Percentiles rank a stretch among this genome's conserved stretches.
Conservation (phyloP, 2,113 vertebrate species). For the Gallinago undulata region DNA sequence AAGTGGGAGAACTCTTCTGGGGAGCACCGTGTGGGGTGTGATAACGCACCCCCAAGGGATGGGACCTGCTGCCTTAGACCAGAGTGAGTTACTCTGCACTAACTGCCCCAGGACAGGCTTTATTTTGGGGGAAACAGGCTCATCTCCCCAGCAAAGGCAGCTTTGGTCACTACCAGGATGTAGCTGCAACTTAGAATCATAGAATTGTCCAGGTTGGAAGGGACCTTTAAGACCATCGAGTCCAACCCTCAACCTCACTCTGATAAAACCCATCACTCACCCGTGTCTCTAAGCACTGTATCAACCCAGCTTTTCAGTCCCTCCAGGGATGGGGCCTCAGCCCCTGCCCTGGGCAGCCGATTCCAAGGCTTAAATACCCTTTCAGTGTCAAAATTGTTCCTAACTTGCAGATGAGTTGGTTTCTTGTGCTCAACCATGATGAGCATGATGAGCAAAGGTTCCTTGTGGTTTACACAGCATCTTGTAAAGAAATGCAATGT, state of each 20-base stretch:
- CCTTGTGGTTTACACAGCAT: not conserved
- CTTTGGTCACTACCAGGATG: not conserved
- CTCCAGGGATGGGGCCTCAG: too few species aligned
- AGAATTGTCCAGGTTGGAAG: too few species aligned
- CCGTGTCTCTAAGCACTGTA: too few species aligned
- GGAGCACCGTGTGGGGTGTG: rapidly evolving
- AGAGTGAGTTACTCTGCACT: not conserved
- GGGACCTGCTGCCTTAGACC: not conserved
- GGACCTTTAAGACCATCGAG: too few species aligned
- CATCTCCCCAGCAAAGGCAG: not conserved
- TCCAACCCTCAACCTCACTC: too few species aligned
- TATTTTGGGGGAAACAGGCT: not conserved
- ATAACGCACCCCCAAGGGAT: not conserved
- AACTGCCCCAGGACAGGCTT: not conserved
- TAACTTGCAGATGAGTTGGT: too few species aligned
- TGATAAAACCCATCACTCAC: too few species aligned
- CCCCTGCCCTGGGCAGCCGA: too few species aligned
- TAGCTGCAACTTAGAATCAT: not conserved
- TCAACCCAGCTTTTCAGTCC: too few species aligned
- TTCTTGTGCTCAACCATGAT: too few species aligned
- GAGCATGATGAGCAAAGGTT: rapidly evolving
- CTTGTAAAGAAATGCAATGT: not conserved
- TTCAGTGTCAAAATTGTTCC: too few species aligned
- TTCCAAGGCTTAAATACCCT: too few species aligned
- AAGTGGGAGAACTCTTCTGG: not conserved